Evolutionary conservation across 2,113 vertebrate species (phyloP).

Genomic region (Etheostoma spectabile): DNA sequence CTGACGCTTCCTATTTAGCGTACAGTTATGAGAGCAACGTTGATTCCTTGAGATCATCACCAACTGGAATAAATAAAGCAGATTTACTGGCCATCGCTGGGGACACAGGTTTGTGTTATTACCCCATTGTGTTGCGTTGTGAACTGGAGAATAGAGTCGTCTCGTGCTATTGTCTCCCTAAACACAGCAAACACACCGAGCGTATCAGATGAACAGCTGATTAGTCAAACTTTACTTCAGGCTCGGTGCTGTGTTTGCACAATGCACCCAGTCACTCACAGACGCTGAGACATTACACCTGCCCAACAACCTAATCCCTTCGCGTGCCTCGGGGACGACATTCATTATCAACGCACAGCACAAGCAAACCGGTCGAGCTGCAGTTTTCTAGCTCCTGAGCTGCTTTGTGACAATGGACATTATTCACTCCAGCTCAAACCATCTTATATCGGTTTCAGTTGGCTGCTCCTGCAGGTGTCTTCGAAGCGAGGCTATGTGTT

Average conservation of each 20-base stretch:
- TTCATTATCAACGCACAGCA: conserved; percentile 38
- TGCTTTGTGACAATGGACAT: conserved; percentile 49
- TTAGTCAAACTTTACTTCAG: not conserved
- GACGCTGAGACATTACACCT: conserved; percentile 51
- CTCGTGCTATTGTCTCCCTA: conserved; percentile 22
- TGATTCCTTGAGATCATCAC: not conserved
- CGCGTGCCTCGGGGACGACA: conserved; percentile 56
- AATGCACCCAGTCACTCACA: conserved; percentile 23
- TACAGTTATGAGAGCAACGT: no score
- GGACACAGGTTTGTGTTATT: not conserved
- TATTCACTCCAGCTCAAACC: conserved; percentile 58
- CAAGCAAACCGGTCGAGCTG: conserved; percentile 72
- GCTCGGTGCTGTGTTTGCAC: conserved; percentile 32
- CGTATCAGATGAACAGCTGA: conserved; percentile 52
- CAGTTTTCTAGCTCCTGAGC: conserved; percentile 61
- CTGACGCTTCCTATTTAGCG: not conserved
- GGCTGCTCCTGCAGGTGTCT: conserved; percentile 69
- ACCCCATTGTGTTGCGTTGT: not conserved
- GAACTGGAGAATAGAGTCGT: not conserved
- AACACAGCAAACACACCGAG: conserved; percentile 21
- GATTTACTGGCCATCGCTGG: not conserved
- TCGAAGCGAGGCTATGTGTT: not conserved
- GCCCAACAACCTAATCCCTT: conserved; percentile 46
- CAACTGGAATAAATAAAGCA: not conserved
- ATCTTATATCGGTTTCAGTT: conserved; percentile 61